phyloP scores from a whole-genome alignment of 2,797 vertebrate genomes.

The Lepilemur ruficaudatus region DNA sequence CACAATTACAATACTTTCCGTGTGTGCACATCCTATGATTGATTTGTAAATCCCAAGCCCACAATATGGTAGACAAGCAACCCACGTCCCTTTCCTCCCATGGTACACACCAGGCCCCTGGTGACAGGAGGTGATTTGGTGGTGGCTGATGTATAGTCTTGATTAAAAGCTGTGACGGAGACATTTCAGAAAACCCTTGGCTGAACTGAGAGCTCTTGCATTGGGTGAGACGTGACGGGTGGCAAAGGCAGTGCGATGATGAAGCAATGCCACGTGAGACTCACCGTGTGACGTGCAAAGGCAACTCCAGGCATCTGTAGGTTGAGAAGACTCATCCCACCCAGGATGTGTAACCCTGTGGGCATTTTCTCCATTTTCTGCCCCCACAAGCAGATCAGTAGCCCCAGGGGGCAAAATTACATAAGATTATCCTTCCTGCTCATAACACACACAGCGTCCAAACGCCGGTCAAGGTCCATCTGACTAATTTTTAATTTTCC shows the following conservation, averaged over 20 bases:
- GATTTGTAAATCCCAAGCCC: neutral
- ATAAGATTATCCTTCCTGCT: neutral
- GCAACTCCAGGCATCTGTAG: neutral
- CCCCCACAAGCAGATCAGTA: neutral
- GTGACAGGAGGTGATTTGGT: neutral
- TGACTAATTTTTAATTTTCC: neutral
- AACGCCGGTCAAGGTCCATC: neutral
- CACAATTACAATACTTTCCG: too few species aligned
- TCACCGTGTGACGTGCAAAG: neutral
- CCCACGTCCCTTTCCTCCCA: neutral
- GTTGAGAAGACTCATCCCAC: neutral
- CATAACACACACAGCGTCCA: neutral
- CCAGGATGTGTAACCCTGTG: neutral
- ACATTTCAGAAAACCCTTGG: neutral
- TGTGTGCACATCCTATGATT: neutral
- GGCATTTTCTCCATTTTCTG: neutral
- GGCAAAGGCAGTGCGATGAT: too few species aligned
- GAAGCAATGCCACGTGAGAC: neutral
- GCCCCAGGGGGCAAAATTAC: neutral
- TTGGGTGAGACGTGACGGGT: neutral
- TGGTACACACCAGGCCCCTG: neutral
- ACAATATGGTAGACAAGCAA: fast-evolving
- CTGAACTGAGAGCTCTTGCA: neutral
- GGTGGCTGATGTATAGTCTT: too few species aligned
- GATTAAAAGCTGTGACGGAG: neutral